These are phyloP conservation scores for Poecile atricapillus DNA, from an alignment of 2,113 vertebrate species.

Conservation along the genomic window DNA sequence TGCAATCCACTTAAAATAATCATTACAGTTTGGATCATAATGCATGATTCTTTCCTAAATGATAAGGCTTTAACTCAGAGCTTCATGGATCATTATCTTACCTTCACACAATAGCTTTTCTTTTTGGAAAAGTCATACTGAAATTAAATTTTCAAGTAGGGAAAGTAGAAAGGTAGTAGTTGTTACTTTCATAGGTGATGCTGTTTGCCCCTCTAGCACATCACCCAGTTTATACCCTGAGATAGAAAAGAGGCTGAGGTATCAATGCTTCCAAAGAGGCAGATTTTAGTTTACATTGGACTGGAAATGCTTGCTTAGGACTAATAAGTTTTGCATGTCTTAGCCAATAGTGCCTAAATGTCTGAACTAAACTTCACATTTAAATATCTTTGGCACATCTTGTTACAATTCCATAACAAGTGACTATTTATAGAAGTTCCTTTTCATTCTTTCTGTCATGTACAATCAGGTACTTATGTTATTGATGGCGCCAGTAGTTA, in stretches of 20 bases:
- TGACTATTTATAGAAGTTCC: background rate
- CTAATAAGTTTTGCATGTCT: background rate
- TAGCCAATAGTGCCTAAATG: background rate
- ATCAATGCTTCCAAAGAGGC: background rate
- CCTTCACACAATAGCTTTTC: background rate
- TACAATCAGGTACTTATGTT: background rate
- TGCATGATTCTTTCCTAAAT: background rate
- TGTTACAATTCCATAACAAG: background rate
- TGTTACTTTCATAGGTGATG: background rate
- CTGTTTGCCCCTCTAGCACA: rapidly evolving
- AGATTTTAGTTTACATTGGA: background rate
- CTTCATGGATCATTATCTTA: background rate
- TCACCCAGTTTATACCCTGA: background rate
- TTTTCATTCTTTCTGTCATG: rapidly evolving
- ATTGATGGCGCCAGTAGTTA: background rate
- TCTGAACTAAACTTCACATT: background rate
- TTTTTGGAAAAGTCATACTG: background rate
- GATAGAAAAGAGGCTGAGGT: background rate
- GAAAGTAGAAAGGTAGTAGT: background rate
- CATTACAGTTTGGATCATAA: background rate
- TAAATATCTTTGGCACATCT: background rate
- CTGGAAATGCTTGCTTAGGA: background rate
- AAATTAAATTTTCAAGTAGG: background rate
- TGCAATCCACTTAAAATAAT: background rate
- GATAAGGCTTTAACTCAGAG: background rate